Conservation (phyloP, 2,888 invertebrate species). For the Thecophora atra region DNA sequence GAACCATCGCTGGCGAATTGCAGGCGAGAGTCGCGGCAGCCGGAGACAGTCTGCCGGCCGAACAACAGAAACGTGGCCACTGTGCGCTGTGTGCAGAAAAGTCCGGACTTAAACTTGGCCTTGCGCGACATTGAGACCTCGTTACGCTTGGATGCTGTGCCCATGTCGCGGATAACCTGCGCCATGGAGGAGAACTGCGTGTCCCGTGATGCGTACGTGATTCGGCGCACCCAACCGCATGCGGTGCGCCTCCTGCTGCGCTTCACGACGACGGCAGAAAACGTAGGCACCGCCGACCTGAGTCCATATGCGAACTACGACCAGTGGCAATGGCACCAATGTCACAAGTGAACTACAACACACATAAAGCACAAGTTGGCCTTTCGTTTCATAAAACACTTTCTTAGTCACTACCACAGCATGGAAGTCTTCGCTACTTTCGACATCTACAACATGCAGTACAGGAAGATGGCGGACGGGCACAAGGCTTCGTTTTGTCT, state of each 20-base stretch:
- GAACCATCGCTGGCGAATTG: conserved; percentile 52
- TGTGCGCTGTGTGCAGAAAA: conserved; percentile 52
- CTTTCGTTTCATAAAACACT: neutral
- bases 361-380: neutral
- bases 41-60: conserved; percentile 44
- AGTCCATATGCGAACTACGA: conserved; percentile 58
- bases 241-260: conserved; percentile 53
- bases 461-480: conserved; percentile 56
- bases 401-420: conserved; percentile 54
- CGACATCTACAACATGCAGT: conserved; percentile 53
- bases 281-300: conserved; percentile 57
- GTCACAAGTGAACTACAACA: conserved; percentile 42
- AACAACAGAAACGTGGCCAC: conserved; percentile 53
- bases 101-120: conserved; percentile 54
- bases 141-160: conserved; percentile 51
- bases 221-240: conserved; percentile 50
- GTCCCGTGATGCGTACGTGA: conserved; percentile 55
- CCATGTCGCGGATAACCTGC: conserved; percentile 53
- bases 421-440: conserved; percentile 59
- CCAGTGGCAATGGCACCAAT: conserved; percentile 61
- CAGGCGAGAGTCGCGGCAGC: conserved; percentile 52
- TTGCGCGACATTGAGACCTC: conserved; percentile 51
- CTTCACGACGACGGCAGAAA: conserved; percentile 57
- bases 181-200: conserved; percentile 61
- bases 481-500: conserved; percentile 61